Conservation (phyloP, 1,140 invertebrate genomes). For the Bursaphelenchus mucronatus region DNA sequence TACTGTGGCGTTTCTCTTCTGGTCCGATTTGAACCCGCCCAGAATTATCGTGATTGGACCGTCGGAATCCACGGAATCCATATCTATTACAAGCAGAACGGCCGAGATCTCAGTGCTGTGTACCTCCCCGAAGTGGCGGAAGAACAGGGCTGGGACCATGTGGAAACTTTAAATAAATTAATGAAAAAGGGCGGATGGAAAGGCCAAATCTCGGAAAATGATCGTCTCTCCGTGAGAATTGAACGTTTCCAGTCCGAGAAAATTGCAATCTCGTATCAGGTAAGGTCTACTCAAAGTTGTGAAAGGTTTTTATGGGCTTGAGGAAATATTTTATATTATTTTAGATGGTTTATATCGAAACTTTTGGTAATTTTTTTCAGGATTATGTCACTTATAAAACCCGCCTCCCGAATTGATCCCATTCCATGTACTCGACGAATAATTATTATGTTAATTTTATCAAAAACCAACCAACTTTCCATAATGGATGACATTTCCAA, state of each 20-base stretch:
- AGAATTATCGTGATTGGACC: conserved; percentile 92
- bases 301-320: not conserved
- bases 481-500: no score
- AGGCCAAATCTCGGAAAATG: conserved; percentile 78
- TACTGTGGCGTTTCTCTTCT: conserved; percentile 93
- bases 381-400: no score
- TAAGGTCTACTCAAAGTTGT: conserved; percentile 55
- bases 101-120: conserved; percentile 87
- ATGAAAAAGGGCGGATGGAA: conserved; percentile 93
- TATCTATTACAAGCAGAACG: conserved; percentile 93
- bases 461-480: no score
- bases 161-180: conserved; percentile 94
- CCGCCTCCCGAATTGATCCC: no score
- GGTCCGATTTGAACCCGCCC: conserved; percentile 87
- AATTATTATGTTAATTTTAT: no score
- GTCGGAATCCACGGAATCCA: conserved; percentile 93
- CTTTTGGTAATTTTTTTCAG: no score
- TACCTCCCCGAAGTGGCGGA: conserved; percentile 93
- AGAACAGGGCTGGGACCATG: conserved; percentile 95
- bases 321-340: no score
- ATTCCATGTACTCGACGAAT: no score
- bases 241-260: conserved; percentile 89
- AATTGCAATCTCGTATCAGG: conserved; percentile 75
- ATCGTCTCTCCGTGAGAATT: conserved; percentile 80
- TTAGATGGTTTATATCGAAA: no score